Percentiles rank a stretch among this genome's conserved stretches.
These are phyloP conservation scores for Hormaphis cornu DNA, from an alignment of 1,140 invertebrate species.

Conservation along the genomic window DNA sequence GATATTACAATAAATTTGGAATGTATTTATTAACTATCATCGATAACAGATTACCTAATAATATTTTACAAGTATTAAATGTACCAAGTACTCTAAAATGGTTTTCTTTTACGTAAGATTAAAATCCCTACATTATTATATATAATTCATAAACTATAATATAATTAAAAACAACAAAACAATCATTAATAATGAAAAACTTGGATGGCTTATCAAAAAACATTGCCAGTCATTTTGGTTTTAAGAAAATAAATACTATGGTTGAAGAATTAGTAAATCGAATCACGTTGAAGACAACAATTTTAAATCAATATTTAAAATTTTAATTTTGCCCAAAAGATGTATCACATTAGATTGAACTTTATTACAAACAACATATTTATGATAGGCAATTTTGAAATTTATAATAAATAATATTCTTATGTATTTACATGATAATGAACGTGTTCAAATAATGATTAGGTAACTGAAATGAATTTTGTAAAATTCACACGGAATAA, in stretches of 20 bases:
- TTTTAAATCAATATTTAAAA: neutral
- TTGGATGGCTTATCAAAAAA: neutral
- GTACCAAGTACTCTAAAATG: conserved; percentile 11
- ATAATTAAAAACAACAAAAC: conserved; percentile 32
- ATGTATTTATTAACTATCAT: conserved; percentile 31
- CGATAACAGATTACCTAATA: conserved; percentile 31
- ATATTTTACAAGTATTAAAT: conserved; percentile 32
- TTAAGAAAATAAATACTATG: conserved; percentile 22
- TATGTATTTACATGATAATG: conserved; percentile 18
- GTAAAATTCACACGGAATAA: conserved; percentile 20
- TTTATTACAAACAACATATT: neutral
- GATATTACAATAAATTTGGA: conserved; percentile 29
- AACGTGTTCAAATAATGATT: neutral
- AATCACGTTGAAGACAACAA: neutral
- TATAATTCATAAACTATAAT: conserved; percentile 32
- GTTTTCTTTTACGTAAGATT: conserved; percentile 18
- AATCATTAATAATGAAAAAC: conserved; percentile 13
- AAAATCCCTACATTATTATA: conserved; percentile 19
- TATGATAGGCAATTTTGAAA: neutral
- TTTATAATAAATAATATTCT: too few species aligned
- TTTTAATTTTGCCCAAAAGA: neutral
- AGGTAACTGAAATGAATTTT: neutral
- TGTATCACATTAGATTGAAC: neutral
- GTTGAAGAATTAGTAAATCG: neutral
- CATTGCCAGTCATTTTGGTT: neutral